Conservation (phyloP, 2,888 invertebrate species). For the Protodeltote pygarga region DNA sequence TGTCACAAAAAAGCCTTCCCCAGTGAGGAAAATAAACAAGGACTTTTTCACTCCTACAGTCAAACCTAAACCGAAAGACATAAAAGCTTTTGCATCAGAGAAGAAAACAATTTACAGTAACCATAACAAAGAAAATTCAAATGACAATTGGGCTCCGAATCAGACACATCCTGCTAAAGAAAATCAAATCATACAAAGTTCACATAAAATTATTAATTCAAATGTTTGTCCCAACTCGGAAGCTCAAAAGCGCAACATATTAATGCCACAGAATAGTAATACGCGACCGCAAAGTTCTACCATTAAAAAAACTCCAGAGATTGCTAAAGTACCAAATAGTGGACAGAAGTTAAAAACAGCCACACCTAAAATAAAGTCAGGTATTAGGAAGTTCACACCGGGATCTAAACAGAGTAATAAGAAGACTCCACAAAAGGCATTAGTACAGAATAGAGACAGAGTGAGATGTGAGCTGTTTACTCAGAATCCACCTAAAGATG, state of each 20-base stretch:
- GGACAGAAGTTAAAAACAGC: conserved; percentile 64
- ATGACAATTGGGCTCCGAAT: conserved; percentile 55
- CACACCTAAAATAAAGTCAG: conserved; percentile 77
- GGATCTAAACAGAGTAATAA: conserved; percentile 69
- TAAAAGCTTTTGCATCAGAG: conserved; percentile 66
- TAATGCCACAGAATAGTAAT: conserved; percentile 62
- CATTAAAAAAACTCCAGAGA: conserved; percentile 68
- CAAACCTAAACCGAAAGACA: conserved; percentile 57
- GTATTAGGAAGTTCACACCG: conserved; percentile 75
- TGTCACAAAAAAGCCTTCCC: conserved; percentile 59
- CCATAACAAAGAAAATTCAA: conserved; percentile 69
- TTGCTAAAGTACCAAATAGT: conserved; percentile 55
- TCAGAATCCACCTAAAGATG: conserved; percentile 57
- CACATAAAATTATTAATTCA: conserved; percentile 47
- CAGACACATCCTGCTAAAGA: conserved; percentile 64
- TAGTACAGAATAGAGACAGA: conserved; percentile 69
- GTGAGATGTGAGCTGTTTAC: conserved; percentile 75
- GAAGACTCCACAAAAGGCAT: conserved; percentile 63
- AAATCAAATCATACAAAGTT: conserved; percentile 48
- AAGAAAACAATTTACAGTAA: conserved; percentile 59
- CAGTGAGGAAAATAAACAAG: conserved; percentile 50
- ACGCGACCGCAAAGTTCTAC: conserved; percentile 49
- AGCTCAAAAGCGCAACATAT: conserved; percentile 57
- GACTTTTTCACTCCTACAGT: conserved; percentile 64
- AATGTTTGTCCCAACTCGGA: conserved; percentile 53